Conservation (phyloP, 2,888 invertebrate genomes). For the Spatulosminthurus flaviceps region DNA sequence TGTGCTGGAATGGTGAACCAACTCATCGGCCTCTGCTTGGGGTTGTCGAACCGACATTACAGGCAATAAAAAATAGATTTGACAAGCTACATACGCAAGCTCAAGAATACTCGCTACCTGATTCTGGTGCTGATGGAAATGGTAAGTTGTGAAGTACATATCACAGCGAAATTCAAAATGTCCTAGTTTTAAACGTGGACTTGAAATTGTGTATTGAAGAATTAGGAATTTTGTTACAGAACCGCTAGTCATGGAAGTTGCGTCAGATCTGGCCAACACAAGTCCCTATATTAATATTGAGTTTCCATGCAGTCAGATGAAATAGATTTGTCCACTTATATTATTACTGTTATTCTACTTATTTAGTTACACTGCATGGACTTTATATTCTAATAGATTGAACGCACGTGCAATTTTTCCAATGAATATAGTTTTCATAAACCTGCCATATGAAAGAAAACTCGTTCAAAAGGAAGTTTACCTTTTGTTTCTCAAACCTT, state of each 20-base stretch:
- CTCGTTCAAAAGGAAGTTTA: too few species aligned
- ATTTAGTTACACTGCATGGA: not conserved
- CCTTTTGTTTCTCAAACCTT: too few species aligned
- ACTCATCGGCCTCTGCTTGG: constrained; percentile 79
- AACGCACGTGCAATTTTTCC: not conserved
- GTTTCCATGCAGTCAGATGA: constrained; percentile 38
- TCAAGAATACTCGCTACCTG: constrained; percentile 52
- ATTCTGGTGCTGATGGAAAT: constrained; percentile 36
- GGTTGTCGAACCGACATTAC: constrained; percentile 76
- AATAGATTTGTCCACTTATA: not conserved
- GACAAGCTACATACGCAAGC: constrained; percentile 53
- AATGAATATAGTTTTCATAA: not conserved
- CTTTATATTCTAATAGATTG: not conserved
- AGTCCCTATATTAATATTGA: constrained; percentile 57
- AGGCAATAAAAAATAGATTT: constrained; percentile 65
- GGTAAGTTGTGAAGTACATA: constrained; percentile 35
- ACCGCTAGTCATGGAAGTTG: constrained; percentile 53
- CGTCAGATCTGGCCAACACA: constrained; percentile 51
- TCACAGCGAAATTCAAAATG: not conserved
- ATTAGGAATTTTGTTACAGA: constrained; percentile 47
- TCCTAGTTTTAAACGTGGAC: constrained; percentile 1
- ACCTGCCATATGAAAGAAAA: not conserved
- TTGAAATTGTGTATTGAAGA: constrained; percentile 18
- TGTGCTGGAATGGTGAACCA: constrained; percentile 84
- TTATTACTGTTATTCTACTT: not conserved